phyloP scores from a whole-genome alignment of 1,140 invertebrate genomes.

The Sarcophaga bullata region DNA sequence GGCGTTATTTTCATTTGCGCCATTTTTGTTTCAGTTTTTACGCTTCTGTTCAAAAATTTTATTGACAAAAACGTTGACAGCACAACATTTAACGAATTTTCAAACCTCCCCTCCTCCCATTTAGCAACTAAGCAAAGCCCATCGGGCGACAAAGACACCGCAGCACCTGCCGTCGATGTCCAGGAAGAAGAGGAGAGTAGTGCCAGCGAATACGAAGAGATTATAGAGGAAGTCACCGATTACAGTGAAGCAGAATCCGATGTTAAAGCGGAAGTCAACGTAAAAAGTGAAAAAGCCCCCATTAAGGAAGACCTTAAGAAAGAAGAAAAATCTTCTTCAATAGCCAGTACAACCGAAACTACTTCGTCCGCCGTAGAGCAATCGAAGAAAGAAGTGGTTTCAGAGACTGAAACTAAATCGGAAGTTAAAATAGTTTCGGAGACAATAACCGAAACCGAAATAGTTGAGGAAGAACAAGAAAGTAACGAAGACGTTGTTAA shows the following conservation, averaged over 20 bases:
- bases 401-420: background rate
- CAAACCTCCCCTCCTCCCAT: background rate
- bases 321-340: background rate
- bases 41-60: background rate
- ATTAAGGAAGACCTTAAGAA: background rate
- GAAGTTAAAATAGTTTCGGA: background rate
- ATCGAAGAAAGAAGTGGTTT: background rate
- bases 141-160: conserved; percentile 31
- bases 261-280: background rate
- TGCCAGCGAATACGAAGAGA: conserved; percentile 64
- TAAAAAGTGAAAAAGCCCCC: background rate
- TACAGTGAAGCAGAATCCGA: conserved; percentile 59
- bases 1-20: background rate
- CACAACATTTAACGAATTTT: conserved; percentile 5
- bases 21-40: background rate
- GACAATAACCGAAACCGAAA: background rate
- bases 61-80: background rate
- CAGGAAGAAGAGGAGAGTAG: conserved; percentile 55
- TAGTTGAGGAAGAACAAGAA: conserved; percentile 31
- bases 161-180: conserved; percentile 45
- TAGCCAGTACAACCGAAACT: conserved; percentile 5
- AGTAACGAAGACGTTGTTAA: conserved; percentile 3
- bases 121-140: conserved; percentile 55
- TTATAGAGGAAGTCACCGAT: conserved; percentile 63
- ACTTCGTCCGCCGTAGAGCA: background rate